Evolutionary conservation across 2,797 vertebrate genomes (phyloP), one percentile per base, ranked within the genome.

Genomic region (Acanthopagrus latus): DNA sequence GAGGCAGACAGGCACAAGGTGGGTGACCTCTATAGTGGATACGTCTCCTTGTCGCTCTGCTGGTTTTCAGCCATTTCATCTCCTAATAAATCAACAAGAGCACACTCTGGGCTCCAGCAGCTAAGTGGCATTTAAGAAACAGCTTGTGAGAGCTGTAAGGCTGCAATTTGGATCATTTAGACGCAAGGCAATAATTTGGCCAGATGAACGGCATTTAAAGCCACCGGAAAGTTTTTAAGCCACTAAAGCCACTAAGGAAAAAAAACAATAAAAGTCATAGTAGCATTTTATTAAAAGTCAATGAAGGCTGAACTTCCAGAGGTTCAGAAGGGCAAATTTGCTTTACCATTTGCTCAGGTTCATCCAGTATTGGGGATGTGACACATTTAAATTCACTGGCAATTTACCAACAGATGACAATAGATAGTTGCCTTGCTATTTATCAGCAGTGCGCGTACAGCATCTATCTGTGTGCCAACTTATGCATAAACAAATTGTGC

Each of bases 91-190:
- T 94, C 85, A 89, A 90, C 89, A 91, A 60, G 84, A 88, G 86
- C 83, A 71, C 82, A 88, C 82, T 90, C 89, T 78, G 83, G 78
- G 74, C 90, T 93, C 88, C 88, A 80, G 88, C 81, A 91, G 93
- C 90, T 92, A 91, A 92, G 89, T 94, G 91, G 91, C 92, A 94
- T 95, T 95, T 93, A 94, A 91, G 90, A 90, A 93, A 91, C 91
- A 92, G 92, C 89, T 91, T 92, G 89, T 89, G 78, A 89, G 87
- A 91, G 86, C 74, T 89, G 83, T 88, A 89, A 89, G 88, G 76
- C 86, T 87, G 87, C 83, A 88, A 92, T 93, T 94, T 93, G 72
- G 89, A 90, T 83, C 84, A 90, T 93, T 94, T 91, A 91, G 92
- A 92, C 64, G 29, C 91, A 74, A 82, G 78, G 83, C 85, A 92